Base-by-base conservation (phyloP, 1,140 invertebrate species). In the Prorops nasuta region DNA sequence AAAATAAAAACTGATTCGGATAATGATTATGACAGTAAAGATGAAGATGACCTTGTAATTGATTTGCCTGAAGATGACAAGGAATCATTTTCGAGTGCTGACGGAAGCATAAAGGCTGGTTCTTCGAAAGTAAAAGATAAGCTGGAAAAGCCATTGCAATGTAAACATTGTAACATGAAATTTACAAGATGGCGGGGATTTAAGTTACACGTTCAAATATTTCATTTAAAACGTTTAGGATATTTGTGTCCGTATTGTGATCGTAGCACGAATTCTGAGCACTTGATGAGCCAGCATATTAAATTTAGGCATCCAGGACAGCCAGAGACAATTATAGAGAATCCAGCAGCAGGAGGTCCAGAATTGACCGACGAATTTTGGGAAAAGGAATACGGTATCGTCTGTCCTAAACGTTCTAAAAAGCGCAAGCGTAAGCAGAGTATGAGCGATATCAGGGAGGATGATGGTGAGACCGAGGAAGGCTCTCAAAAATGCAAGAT, bases 181-280 rank as follows among this genome's bases (percentile, higher is more conserved):
- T 77, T 77, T 38, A 35, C 37, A 0, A 58, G 59, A 2, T 44
- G 54, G 41, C 69, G 71, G 3, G 76, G 76, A 1, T 73, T 76
- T 15, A 78, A 77, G 36, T 42, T 72, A 2, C 78, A 80, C 22
- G 62, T 80, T 3, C 60, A 69, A 20, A 24, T 70, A 0, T 60
- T 56, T 0, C 78, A 80, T 45, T 46, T 79, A 1, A 71, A 72
- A 28, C 63, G 65, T n/a, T 54, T 71, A 3, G 38, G 43, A n/a
- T 78, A 56, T 12, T 19, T 70, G 0, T 79, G 78, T 32, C 56
- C 70, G 0, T 71, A 79, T 17, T 79, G 78, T 18, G 68, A 76
- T 16, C 63, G 71, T 7, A 77, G 70, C 20, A 50, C 64, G 0
- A 75, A 70, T 22, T 63, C 64, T 0, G 69, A 73, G 21, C 0